Percentiles rank a stretch among this genome's conserved stretches.
Evolutionary conservation across 2,888 invertebrate species (phyloP).

Genomic region (Anorthoa munda): DNA sequence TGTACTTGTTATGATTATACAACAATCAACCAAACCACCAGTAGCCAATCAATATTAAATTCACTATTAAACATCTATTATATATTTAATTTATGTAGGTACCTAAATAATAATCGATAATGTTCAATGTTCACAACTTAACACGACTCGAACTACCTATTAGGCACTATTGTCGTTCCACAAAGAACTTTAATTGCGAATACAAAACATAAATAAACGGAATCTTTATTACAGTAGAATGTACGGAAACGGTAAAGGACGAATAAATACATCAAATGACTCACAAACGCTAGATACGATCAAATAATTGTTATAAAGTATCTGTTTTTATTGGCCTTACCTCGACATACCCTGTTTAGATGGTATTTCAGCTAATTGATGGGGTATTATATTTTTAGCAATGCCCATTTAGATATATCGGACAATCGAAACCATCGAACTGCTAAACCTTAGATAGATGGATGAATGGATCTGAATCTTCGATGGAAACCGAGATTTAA

Average conservation of each 20-base stretch:
- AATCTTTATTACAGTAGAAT: constrained; percentile 65
- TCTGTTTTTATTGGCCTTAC: constrained; percentile 58
- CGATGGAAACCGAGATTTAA: neutral
- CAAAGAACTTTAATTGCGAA: constrained; percentile 48
- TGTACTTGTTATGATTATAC: neutral
- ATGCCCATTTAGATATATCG: neutral
- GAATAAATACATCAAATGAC: constrained; percentile 66
- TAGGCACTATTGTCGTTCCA: constrained; percentile 34
- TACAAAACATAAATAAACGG: constrained; percentile 58
- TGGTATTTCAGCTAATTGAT: constrained; percentile 33
- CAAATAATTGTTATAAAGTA: constrained; percentile 69
- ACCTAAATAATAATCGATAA: neutral
- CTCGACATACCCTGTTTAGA: constrained; percentile 49
- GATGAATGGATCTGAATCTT: neutral
- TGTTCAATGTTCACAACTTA: constrained; percentile 5
- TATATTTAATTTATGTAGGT: neutral
- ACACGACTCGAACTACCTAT: constrained; percentile 22
- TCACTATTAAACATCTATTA: neutral
- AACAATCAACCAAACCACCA: neutral
- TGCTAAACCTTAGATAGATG: neutral
- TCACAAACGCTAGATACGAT: constrained; percentile 71
- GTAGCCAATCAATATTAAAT: constrained; percentile 15
- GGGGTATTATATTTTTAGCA: constrained; percentile 3
- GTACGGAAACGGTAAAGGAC: constrained; percentile 71
- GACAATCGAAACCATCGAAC: too few relatives aligned